Percentiles rank a stretch among this genome's conserved stretches.
These are phyloP conservation scores for Erpornis zantholeuca DNA, from an alignment of 2,113 vertebrate genomes.

Conservation along the genomic window DNA sequence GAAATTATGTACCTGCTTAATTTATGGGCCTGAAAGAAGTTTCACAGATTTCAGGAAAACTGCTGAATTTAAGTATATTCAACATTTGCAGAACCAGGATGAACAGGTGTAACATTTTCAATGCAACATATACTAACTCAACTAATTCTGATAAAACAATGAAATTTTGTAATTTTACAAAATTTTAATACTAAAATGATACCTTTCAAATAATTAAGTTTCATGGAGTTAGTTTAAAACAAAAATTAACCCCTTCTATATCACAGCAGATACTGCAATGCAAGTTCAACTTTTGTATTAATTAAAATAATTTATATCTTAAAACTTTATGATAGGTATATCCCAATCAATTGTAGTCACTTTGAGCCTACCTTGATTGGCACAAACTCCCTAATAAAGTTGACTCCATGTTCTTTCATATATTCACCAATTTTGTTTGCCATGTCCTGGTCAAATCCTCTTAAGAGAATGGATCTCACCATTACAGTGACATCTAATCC, in stretches of 20 bases:
- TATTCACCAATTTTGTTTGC: conserved; percentile 80
- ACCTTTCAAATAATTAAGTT: not conserved
- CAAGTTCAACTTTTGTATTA: not conserved
- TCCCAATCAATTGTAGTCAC: not conserved
- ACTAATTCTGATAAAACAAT: not conserved
- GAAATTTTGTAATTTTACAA: not conserved
- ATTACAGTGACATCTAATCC: conserved; percentile 82
- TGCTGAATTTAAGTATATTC: not conserved
- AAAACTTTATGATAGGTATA: not conserved
- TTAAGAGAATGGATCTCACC: conserved; percentile 80
- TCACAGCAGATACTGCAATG: not conserved
- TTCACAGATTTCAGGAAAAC: not conserved
- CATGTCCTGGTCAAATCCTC: conserved; percentile 83
- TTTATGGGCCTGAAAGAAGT: not conserved
- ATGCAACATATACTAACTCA: not conserved
- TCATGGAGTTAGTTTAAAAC: not conserved
- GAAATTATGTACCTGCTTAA: not conserved
- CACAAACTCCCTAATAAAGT: conserved; percentile 74
- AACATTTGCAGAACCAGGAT: not conserved
- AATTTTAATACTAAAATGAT: not conserved
- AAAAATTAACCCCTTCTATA: not conserved
- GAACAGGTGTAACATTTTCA: not conserved
- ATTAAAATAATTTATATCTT: not conserved
- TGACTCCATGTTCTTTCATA: conserved; percentile 80
- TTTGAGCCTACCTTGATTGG: conserved; percentile 75